Evolutionary conservation across 1,140 invertebrate genomes (phyloP).

Genomic region (Camponotus pennsylvanicus): DNA sequence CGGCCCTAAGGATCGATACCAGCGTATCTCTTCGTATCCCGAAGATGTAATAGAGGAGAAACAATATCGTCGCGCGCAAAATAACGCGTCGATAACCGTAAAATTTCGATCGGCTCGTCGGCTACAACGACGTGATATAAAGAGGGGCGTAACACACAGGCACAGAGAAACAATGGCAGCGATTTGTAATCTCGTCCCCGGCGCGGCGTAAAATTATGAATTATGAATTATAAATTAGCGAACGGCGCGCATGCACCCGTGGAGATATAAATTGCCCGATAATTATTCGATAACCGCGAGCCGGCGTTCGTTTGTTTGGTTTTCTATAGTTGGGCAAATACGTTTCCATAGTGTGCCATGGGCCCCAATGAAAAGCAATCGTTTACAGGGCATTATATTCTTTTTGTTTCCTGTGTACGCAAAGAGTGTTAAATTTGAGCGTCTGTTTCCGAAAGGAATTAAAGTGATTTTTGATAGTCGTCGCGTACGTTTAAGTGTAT

Average conservation of each 20-base stretch:
- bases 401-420: not conserved
- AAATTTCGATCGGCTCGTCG: slow-evolving; percentile 46
- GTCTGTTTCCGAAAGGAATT: not conserved
- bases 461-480: not conserved
- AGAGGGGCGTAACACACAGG: slow-evolving; percentile 35
- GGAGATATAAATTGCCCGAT: slow-evolving; percentile 75
- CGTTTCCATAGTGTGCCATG: not conserved
- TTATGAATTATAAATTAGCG: slow-evolving; percentile 78
- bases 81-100: slow-evolving; percentile 35
- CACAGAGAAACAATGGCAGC: slow-evolving; percentile 48
- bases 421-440: not conserved
- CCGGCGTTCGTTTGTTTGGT: slow-evolving; percentile 42
- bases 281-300: slow-evolving; percentile 67
- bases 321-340: slow-evolving; percentile 24
- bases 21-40: not conserved
- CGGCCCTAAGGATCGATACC: not conserved
- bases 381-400: slow-evolving; percentile 22
- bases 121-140: slow-evolving; percentile 55
- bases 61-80: slow-evolving; percentile 45
- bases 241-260: slow-evolving; percentile 24
- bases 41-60: slow-evolving; percentile 15
- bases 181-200: slow-evolving; percentile 63
- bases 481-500: not conserved
- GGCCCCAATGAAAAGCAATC: not conserved
- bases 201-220: slow-evolving; percentile 70